Percentiles rank a stretch among this genome's conserved stretches.
Evolutionary conservation across 2,888 invertebrate species (phyloP).

Genomic region (Rhorus exstirpatorius): DNA sequence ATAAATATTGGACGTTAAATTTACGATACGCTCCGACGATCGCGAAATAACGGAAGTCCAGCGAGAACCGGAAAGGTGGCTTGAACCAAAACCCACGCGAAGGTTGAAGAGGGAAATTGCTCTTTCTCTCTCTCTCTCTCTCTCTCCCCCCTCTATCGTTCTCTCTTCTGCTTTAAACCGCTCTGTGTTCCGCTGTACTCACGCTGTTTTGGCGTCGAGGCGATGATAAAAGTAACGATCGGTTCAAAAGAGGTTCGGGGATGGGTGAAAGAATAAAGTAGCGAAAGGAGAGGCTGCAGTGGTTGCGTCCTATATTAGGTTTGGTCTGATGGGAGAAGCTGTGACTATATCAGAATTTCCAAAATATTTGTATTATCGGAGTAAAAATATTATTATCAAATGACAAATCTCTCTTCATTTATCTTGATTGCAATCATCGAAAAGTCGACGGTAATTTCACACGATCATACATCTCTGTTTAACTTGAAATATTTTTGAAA

Average conservation of each 20-base stretch:
- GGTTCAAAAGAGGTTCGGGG: constrained; percentile 3
- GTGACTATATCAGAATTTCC: not conserved
- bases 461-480: too few species aligned
- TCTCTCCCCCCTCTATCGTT: constrained; percentile 18
- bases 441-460: not conserved
- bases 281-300: not conserved
- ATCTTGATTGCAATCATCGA: too few species aligned
- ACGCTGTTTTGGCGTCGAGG: constrained; percentile 10
- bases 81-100: constrained; percentile 20
- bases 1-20: constrained; percentile 64
- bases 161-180: too few species aligned
- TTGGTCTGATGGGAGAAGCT: not conserved
- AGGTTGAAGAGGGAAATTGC: not conserved
- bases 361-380: not conserved
- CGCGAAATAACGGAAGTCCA: constrained; percentile 68
- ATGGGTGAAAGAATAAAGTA: constrained; percentile 15
- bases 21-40: constrained; percentile 67
- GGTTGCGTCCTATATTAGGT: not conserved
- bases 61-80: constrained; percentile 58
- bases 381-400: not conserved
- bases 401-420: not conserved
- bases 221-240: constrained; percentile 55
- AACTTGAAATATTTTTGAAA: too few species aligned
- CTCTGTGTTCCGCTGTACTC: not conserved
- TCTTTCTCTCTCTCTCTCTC: constrained; percentile 5